Percentiles rank a stretch among this genome's conserved stretches.
phyloP scores from a whole-genome alignment of 2,797 vertebrate genomes.

The Megaceryle alcyon region DNA sequence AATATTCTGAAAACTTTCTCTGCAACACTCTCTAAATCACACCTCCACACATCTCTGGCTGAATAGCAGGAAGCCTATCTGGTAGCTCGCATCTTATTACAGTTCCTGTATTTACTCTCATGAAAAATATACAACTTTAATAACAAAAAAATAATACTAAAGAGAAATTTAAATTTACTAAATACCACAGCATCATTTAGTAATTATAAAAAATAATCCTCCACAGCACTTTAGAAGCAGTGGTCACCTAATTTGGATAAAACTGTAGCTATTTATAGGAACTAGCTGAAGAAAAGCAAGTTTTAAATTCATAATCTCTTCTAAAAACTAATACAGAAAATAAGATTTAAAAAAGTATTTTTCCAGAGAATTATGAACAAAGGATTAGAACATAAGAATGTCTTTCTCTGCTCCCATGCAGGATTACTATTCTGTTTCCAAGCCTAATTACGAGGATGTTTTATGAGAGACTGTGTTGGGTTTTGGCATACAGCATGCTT shows the following conservation, averaged over 20 bases:
- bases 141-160: neutral
- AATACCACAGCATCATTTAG: neutral
- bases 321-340: neutral
- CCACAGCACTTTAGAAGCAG: neutral
- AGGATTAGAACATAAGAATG: neutral
- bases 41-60: neutral
- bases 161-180: neutral
- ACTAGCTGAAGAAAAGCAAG: neutral
- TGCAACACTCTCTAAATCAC: neutral
- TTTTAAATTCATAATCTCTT: neutral
- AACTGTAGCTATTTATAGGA: neutral
- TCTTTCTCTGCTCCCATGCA: neutral
- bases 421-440: neutral
- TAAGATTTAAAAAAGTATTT: neutral
- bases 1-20: neutral
- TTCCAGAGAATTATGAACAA: neutral
- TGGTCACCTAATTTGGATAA: neutral
- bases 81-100: neutral
- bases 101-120: neutral
- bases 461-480: neutral
- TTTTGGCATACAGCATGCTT: neutral
- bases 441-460: neutral
- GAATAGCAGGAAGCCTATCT: neutral
- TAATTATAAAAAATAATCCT: neutral
- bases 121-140: neutral